These are phyloP conservation scores for Microtus ochrogaster DNA, from an alignment of 2,113 vertebrate genomes.

Conservation along the genomic window DNA sequence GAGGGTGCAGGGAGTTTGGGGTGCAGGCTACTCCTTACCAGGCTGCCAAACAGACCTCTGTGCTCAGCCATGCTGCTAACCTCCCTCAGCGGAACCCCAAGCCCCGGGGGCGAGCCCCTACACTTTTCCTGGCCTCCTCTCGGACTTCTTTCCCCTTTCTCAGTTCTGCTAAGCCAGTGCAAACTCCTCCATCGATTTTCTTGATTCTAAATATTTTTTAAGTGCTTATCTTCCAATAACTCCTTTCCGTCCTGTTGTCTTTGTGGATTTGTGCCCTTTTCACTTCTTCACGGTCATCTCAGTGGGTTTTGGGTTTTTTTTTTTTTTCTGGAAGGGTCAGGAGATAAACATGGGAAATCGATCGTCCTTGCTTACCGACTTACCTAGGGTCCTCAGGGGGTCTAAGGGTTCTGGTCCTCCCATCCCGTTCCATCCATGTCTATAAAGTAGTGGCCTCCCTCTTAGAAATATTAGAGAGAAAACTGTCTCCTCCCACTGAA, in stretches of 20 bases:
- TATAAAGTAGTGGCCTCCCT: neutral
- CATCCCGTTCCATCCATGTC: neutral
- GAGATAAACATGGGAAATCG: slow-evolving; percentile 46
- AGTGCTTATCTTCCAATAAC: slow-evolving; percentile 62
- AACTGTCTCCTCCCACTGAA: neutral
- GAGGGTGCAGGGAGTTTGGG: neutral
- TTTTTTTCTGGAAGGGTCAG: neutral
- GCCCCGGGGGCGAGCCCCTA: neutral
- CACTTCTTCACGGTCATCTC: slow-evolving; percentile 23
- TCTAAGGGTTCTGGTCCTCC: neutral
- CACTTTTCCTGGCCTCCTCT: neutral
- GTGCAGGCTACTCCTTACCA: neutral
- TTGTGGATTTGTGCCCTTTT: slow-evolving; percentile 53
- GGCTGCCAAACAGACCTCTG: neutral
- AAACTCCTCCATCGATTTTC: slow-evolving; percentile 53
- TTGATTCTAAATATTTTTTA: slow-evolving; percentile 61
- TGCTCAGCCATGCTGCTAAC: neutral
- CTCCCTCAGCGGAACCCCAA: neutral
- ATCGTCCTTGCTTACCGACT: slow-evolving; percentile 21
- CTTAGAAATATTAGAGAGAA: neutral
- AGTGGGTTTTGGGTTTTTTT: neutral
- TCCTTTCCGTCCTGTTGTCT: neutral
- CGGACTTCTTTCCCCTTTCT: neutral
- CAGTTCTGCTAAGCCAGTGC: slow-evolving; percentile 33
- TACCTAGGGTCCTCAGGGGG: neutral